Base-by-base conservation (phyloP, 1,140 invertebrate species). In the Eupristina koningsbergeri region DNA sequence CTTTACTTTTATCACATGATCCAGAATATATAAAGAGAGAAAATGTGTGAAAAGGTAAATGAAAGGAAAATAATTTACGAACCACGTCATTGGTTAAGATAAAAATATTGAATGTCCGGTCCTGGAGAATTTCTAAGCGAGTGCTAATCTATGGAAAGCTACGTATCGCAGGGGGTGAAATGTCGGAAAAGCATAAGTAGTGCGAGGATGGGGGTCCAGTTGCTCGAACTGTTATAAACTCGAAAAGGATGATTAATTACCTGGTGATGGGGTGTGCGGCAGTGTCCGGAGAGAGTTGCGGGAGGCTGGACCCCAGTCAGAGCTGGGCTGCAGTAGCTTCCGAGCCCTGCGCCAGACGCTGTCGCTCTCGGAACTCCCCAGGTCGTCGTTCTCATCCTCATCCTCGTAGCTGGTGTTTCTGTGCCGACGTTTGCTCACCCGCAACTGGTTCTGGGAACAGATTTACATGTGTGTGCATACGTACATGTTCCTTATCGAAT, bases 251-350 rank as follows among this genome's bases (percentile, higher is more conserved):
- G 64, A 73, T 13, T 84, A 87, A 85, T 89, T 89, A 92, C 91
- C 91, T 83, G 89, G 88, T 45, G 90, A 89, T 41, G 89, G 86
- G 26, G 90, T 88, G 83, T 89, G 86, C 69, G 88, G 88, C 29
- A 91, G 79, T 6, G 88, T 92, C 83, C 89, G 91, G 53, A 89
- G 86, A n/a, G 86, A 80, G 77, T 90, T 91, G 50, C 88, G 89
- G 41, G 91, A 89, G 3, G 93, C 92, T 2, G 94, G 94, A n/a
- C 94, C 94, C 95, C 95, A 96, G 69, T 95, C 94, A 0, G 93
- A 91, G 1, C 94, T 95, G 0, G 95, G 95, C 53, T 95, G 93
- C 1, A 94, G 86, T 26, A 95, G 90, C 45, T 93, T 92, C 29
- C 93, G 92, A 17, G 94, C 93, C 87, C 89, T 86, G 13, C 84